Evolutionary conservation across 2,113 vertebrate genomes (phyloP).

Genomic region (Ascaphus truei): DNA sequence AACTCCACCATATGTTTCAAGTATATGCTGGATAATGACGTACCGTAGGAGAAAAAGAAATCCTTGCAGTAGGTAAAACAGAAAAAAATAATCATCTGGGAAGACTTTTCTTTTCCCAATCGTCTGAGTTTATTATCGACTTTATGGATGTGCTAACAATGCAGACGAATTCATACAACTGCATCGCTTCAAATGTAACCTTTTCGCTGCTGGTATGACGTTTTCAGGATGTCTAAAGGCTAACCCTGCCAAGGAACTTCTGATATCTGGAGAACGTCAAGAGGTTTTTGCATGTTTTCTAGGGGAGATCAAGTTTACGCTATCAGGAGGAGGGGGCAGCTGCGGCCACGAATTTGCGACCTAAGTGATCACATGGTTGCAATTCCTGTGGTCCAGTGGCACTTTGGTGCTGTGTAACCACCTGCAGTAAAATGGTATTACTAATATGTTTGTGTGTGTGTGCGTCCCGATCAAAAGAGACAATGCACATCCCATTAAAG

Average conservation of each 20-base stretch:
- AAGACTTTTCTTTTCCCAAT: slow-evolving; percentile 5
- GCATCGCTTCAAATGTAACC: background rate
- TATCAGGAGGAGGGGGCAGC: no score
- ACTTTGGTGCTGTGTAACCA: no score
- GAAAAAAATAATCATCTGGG: background rate
- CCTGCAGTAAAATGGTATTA: no score
- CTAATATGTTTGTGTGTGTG: no score
- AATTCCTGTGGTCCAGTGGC: no score
- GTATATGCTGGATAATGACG: slow-evolving; percentile 14
- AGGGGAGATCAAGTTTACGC: no score
- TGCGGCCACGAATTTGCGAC: no score
- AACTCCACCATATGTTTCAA: background rate
- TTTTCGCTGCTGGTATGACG: slow-evolving; percentile 1
- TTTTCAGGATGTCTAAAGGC: no score
- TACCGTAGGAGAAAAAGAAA: slow-evolving; percentile 8
- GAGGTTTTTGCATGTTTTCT: background rate
- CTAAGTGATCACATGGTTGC: no score
- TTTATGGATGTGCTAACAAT: slow-evolving; percentile 10
- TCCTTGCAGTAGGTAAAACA: slow-evolving; percentile 19
- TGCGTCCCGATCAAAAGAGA: no score
- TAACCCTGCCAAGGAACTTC: no score
- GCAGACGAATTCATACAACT: background rate
- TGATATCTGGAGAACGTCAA: background rate
- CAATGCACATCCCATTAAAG: no score
- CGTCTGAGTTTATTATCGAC: background rate